Base-by-base conservation (phyloP, 2,888 invertebrate genomes). In the Conchocele bisecta region DNA sequence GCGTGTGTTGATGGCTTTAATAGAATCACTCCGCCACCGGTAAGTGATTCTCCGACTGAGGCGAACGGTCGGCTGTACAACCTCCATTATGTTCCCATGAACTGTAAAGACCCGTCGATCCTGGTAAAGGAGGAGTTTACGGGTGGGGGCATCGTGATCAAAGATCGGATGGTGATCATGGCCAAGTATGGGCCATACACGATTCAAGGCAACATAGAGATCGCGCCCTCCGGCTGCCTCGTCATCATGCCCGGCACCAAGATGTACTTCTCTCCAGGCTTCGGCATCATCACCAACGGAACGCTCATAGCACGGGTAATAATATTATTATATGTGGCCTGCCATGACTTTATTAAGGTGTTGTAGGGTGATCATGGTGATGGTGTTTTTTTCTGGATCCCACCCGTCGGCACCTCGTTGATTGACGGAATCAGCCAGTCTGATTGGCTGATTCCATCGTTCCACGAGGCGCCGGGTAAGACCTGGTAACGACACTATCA, bases 281-380 rank as follows among this genome's bases (percentile, higher is more conserved):
- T 96, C 84, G 98, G 98, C 75, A 95, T 99, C 88, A 97, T 97
- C 29, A 95, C 99, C 48, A 94, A 96, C 87, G 99, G 99, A 83
- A 94, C 95, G 80, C 93, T 99, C 31, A 94, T 94, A 68, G 98
- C 98, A 61, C 94, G 96, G 94, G 98, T 98, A 93, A 95, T 87
- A 94, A 37, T 17, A 3, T 35, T 39, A 54, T 29, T 33, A 13
- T 50, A 22, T 24, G n/a, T n/a, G n/a, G n/a, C n/a, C n/a, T n/a
- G n/a, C n/a, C n/a, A n/a, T n/a, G n/a, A n/a, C n/a, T n/a, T n/a
- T n/a, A n/a, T n/a, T n/a, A n/a, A n/a, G n/a, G n/a, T n/a, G n/a
- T n/a, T n/a, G n/a, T n/a, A n/a, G n/a, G n/a, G n/a, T n/a, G n/a
- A n/a, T n/a, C n/a, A n/a, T n/a, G n/a, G n/a, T n/a, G n/a, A n/a